phyloP scores from a whole-genome alignment of 2,888 invertebrate genomes.

The Rapana venosa region DNA sequence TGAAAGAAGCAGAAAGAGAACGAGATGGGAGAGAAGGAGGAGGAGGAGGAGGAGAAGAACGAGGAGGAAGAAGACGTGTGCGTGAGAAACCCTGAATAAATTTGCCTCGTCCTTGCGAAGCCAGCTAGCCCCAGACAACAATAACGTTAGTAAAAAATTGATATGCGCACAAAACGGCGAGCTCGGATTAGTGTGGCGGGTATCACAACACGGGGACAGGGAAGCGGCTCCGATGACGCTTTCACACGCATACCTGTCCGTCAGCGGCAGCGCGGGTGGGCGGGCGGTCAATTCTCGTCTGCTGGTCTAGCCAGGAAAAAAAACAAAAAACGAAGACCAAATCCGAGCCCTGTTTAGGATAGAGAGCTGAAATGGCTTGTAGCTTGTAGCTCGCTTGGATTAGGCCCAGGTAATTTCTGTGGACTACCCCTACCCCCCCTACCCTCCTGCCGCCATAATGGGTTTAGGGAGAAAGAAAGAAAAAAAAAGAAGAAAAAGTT shows the following conservation, averaged over 20 bases:
- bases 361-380: no score
- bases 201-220: background rate
- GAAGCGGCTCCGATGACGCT: background rate
- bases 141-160: constrained; percentile 38
- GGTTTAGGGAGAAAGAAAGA: no score
- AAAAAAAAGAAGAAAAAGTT: no score
- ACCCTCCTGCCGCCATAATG: no score
- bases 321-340: no score
- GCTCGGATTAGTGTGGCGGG: constrained; percentile 14
- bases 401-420: no score
- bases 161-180: constrained; percentile 32
- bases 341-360: no score
- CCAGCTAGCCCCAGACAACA: constrained; percentile 22
- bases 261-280: background rate
- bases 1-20: background rate
- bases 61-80: constrained; percentile 16
- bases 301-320: no score
- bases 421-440: no score
- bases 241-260: constrained; percentile 32
- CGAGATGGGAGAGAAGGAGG: background rate
- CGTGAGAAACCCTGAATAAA: constrained; percentile 41
- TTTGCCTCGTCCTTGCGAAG: background rate
- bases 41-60: background rate
- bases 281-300: no score
- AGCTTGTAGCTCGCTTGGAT: no score